These are phyloP conservation scores for Mellilla xanthometata DNA, from an alignment of 2,888 invertebrate genomes.

Conservation along the genomic window DNA sequence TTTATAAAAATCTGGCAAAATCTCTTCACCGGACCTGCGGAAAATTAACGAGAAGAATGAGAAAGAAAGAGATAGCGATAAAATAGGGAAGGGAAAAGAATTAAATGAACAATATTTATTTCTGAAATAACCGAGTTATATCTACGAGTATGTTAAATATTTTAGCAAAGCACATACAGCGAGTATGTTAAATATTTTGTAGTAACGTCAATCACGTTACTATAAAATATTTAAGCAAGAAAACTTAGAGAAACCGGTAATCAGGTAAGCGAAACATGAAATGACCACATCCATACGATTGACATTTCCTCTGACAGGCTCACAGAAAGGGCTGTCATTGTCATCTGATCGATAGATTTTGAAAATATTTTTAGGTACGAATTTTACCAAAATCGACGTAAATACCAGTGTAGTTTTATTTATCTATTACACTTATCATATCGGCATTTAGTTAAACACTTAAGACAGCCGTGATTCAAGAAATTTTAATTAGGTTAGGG, in stretches of 20 bases:
- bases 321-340: slow-evolving; percentile 26
- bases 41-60: slow-evolving; percentile 45
- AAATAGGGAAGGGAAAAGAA: slow-evolving; percentile 14
- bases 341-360: slow-evolving; percentile 41
- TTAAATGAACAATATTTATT: background rate
- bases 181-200: too few species aligned
- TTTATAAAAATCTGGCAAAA: slow-evolving; percentile 27
- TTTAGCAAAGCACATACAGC: too few species aligned
- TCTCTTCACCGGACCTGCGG: slow-evolving; percentile 54
- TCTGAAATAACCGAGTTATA: background rate
- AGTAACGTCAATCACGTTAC: too few species aligned
- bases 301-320: background rate
- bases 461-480: background rate
- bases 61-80: slow-evolving; percentile 23
- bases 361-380: slow-evolving; percentile 52
- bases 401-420: slow-evolving; percentile 31
- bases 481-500: slow-evolving; percentile 64
- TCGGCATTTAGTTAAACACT: background rate
- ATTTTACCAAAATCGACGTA: slow-evolving; percentile 42
- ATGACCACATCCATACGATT: background rate
- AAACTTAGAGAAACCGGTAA: slow-evolving; percentile 21
- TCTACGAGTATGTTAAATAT: slow-evolving; percentile 2
- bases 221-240: too few species aligned
- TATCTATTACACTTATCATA: slow-evolving; percentile 1
- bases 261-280: too few species aligned